A percentile compares a stretch with the other conserved stretches of the same genome.
phyloP scores from a whole-genome alignment of 1,140 invertebrate species.

The Lordiphosa collinella region DNA sequence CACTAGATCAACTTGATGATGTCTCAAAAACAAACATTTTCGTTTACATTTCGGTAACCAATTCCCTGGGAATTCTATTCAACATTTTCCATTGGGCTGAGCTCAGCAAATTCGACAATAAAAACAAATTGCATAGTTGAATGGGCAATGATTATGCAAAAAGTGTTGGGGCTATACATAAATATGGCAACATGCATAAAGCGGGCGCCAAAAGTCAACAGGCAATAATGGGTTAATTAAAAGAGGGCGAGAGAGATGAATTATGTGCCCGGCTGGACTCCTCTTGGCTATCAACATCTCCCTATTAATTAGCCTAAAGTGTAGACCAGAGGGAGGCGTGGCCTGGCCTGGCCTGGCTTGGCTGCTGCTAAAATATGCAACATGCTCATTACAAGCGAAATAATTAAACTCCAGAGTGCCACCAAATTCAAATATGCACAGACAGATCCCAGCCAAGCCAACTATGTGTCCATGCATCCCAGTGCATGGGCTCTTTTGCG shows the following conservation, averaged over 20 bases:
- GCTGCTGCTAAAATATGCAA: constrained; percentile 50
- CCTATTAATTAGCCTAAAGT: constrained; percentile 57
- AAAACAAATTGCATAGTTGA: constrained; percentile 48
- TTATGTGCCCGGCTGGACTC: constrained; percentile 10
- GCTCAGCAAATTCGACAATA: background rate
- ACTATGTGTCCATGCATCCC: background rate
- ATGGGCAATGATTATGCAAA: constrained; percentile 49
- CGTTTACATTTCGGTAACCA: no score
- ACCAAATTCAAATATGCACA: constrained; percentile 55
- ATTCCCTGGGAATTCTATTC: no score
- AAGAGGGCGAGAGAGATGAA: constrained; percentile 3
- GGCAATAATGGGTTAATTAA: constrained; percentile 66
- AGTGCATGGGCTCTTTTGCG: background rate
- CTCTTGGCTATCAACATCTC: constrained; percentile 17
- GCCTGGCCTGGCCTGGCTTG: background rate
- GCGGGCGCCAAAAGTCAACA: constrained; percentile 40
- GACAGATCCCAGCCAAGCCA: background rate
- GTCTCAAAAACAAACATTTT: no score
- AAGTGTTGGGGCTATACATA: constrained; percentile 10
- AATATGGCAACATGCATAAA: background rate
- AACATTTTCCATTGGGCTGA: background rate
- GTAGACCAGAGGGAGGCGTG: constrained; percentile 17
- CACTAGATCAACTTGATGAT: no score
- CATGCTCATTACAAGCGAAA: constrained; percentile 65
- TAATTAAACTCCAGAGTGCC: constrained; percentile 63